Base-by-base conservation (phyloP, 2,888 invertebrate species). In the Altica lythri region DNA sequence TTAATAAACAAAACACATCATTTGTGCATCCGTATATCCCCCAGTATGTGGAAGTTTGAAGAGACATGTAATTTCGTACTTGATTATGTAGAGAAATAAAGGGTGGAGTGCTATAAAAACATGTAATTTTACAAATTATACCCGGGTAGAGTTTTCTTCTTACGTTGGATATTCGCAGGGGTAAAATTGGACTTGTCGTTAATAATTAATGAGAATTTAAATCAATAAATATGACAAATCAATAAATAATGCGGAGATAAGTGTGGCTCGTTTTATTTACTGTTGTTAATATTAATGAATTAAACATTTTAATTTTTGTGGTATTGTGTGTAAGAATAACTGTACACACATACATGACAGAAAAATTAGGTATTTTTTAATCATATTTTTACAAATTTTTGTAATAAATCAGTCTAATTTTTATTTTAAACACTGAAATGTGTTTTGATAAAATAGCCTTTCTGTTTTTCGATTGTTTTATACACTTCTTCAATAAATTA, bases 341-440 rank as follows among this genome's bases (percentile, higher is more conserved):
- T n/a, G n/a, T n/a, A n/a, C n/a, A n/a, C n/a, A n/a, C n/a, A n/a
- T n/a, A n/a, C n/a, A n/a, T n/a, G n/a, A n/a, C n/a, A n/a, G n/a
- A n/a, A n/a, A n/a, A n/a, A 6, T 22, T 32, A 35, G 16, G 19
- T 18, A 38, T 17, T 29, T 29, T 13, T 18, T 48, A 48, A 48
- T 48, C 44, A 54, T 18, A 54, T 49, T 44, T 53, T 38, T 59
- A 42, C 32, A 50, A 53, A 48, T 56, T 59, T 51, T 53, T 43
- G 55, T 55, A 55, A 40, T 5, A 43, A 59, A 59, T 47, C 47
- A n/a, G n/a, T n/a, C 30, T 22, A 22, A 40, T 38, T 61, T 54
- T 48, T 3, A 49, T 29, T 57, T 60, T n/a, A n/a, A n/a, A n/a
- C n/a, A n/a, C n/a, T n/a, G n/a, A n/a, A n/a, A n/a, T n/a, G n/a